Conservation (phyloP, 2,113 vertebrate genomes). For the Rhombomys opimus region DNA sequence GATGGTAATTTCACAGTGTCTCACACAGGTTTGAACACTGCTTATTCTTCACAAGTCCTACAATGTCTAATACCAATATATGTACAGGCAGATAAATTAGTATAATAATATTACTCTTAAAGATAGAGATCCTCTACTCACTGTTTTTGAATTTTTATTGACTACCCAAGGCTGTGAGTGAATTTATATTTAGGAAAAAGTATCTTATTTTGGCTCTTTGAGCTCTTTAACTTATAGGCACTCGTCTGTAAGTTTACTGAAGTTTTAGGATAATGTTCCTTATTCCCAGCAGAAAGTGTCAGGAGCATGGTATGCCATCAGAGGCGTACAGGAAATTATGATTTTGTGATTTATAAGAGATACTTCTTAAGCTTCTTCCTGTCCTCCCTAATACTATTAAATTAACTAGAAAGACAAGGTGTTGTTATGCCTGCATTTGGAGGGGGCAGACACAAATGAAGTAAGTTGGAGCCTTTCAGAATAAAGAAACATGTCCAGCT, state of each 20-base stretch:
- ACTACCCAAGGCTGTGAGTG: background rate
- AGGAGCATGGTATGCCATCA: background rate
- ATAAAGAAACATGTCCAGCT: background rate
- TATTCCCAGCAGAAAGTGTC: background rate
- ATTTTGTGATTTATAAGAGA: background rate
- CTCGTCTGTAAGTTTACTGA: background rate
- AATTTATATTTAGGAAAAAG: constrained; percentile 40
- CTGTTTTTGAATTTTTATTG: constrained; percentile 31
- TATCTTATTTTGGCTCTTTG: background rate
- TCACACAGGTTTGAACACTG: background rate
- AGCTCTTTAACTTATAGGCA: background rate
- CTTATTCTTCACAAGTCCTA: background rate
- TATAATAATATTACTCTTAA: background rate
- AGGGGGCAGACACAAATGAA: background rate
- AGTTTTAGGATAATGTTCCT: background rate
- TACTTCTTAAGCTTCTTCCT: background rate
- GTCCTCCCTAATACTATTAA: background rate
- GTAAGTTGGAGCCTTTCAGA: background rate
- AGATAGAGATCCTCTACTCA: background rate
- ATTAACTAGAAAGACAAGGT: background rate
- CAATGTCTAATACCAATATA: background rate
- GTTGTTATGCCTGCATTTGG: background rate
- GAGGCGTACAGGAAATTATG: background rate
- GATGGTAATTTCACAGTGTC: background rate
- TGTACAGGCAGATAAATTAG: background rate